Evolutionary conservation across 2,888 invertebrate genomes (phyloP), one percentile per base, ranked within the genome.

Genomic region (Hyles lineata): DNA sequence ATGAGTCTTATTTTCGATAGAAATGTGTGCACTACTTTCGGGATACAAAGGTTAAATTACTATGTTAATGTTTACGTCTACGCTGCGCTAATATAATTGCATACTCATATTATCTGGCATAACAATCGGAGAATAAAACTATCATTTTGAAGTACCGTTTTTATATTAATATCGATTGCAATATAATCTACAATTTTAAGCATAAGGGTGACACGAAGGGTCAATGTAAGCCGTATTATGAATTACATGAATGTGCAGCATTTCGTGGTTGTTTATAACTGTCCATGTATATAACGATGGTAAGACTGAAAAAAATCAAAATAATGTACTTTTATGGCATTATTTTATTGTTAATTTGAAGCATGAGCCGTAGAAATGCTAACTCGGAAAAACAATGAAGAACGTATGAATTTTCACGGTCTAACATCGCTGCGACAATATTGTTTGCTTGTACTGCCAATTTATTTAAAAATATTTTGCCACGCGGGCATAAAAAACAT

Each of bases 281-380:
- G 92, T 91, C 91, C 91, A 91, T 92, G 90, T 93, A 92, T 84
- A 92, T 92, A 91, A 89, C 83, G 86, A 89, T 91, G 87, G 91
- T 89, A 94, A 94, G 93, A 93, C 92, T 93, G 93, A 91, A 85
- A 84, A 81, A 77, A 74, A 77, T 79, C 80, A 82, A 82, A 83
- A 82, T 82, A 74, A 74, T 74, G 63, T 67, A 72, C 25, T 29
- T 55, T 32, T 62, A 58, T 19, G n/a, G n/a, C 71, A 52, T 50
- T 62, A 62, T 71, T 43, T 52, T 17, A 43, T 58, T 35, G 32
- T 50, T 77, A 73, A 77, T 76, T 80, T 79, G 80, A 76, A 81
- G 80, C 80, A 78, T 77, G 72, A 70, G 71, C 25, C 71, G 61
- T 74, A n/a, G 67, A 50, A 50, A 67, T 15, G 23, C 23, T 19